These are phyloP conservation scores for Montipora foliosa DNA, from an alignment of 64 coral and sea anemone species.

Conservation along the genomic window DNA sequence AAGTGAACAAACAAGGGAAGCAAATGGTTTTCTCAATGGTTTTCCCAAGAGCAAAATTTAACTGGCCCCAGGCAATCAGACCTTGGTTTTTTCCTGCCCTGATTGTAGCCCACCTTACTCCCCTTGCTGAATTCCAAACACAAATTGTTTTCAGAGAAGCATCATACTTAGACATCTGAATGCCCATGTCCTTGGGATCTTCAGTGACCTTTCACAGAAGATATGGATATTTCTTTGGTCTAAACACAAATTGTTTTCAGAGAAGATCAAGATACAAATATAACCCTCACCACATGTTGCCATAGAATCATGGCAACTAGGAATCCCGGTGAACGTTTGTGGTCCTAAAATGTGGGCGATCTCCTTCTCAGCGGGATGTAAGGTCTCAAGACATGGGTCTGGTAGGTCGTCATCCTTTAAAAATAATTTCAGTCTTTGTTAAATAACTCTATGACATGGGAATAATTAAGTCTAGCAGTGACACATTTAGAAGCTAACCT, in stretches of 20 bases:
- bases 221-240: constrained; percentile 3
- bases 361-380: background rate
- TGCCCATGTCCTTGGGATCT: background rate
- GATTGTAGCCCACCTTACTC: constrained; percentile 9
- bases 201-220: constrained; percentile 8
- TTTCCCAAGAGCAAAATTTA: background rate
- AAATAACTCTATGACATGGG: constrained; percentile 19
- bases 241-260: background rate
- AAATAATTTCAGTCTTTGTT: constrained; percentile 13
- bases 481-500: background rate
- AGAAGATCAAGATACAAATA: background rate
- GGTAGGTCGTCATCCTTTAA: constrained; percentile 1
- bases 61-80: background rate
- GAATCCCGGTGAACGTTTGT: constrained; percentile 21
- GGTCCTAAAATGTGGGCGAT: background rate
- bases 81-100: background rate
- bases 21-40: background rate
- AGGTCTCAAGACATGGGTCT: background rate
- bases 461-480: background rate
- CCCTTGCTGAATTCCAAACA: background rate
- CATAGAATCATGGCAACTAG: constrained; percentile 13
- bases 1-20: constrained; percentile 9
- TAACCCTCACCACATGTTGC: background rate
- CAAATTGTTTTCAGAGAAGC: background rate
- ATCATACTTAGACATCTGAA: background rate